These are phyloP conservation scores for Drosophila histrio DNA, from an alignment of 2,888 invertebrate species.

Conservation along the genomic window DNA sequence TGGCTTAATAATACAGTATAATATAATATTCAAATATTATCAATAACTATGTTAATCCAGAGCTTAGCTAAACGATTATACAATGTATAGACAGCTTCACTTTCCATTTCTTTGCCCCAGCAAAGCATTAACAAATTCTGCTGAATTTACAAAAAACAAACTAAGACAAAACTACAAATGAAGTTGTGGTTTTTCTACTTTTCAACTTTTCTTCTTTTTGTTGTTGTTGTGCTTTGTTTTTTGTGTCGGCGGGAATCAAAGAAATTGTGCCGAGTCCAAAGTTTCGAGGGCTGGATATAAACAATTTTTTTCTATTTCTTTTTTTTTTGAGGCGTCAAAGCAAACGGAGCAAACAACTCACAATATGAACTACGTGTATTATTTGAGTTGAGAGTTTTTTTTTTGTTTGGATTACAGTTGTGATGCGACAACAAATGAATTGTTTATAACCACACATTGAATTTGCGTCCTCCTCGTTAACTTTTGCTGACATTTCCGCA, in stretches of 20 bases:
- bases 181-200: conserved; percentile 25
- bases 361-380: conserved; percentile 33
- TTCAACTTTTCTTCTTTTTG: background rate
- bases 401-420: conserved; percentile 53
- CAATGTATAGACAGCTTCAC: conserved; percentile 30
- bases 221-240: background rate
- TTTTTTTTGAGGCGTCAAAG: conserved; percentile 49
- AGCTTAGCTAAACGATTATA: conserved; percentile 16
- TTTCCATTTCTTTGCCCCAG: conserved; percentile 33
- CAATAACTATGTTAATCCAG: conserved; percentile 55
- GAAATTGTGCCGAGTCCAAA: conserved; percentile 50
- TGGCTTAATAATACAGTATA: background rate
- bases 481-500: conserved; percentile 55
- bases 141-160: conserved; percentile 39
- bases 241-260: conserved; percentile 61
- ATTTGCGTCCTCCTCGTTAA: conserved; percentile 2
- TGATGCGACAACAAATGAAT: conserved; percentile 71
- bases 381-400: conserved; percentile 55
- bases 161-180: conserved; percentile 28
- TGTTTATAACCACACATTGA: conserved; percentile 62
- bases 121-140: conserved; percentile 36
- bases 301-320: conserved; percentile 31
- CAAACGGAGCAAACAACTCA: conserved; percentile 32
- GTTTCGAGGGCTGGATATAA: conserved; percentile 50
- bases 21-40: conserved; percentile 32